A percentile compares a stretch with the other conserved stretches of the same genome.
These are phyloP conservation scores for Prinia subflava DNA, from an alignment of 2,113 vertebrate species.

Conservation along the genomic window DNA sequence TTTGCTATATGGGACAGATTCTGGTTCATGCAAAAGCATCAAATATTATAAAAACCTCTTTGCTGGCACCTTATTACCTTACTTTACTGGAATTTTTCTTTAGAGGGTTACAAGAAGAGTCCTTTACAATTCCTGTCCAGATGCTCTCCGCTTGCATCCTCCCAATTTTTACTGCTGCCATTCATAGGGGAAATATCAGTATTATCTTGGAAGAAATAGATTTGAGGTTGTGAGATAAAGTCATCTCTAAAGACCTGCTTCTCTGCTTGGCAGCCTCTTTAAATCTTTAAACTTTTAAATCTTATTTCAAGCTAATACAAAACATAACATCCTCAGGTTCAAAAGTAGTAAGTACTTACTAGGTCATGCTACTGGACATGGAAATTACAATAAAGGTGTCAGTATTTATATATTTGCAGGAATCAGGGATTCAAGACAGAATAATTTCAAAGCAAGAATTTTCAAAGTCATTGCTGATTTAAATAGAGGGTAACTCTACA, in stretches of 20 bases:
- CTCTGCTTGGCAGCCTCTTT: neutral
- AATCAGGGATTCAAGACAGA: neutral
- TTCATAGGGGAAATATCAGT: neutral
- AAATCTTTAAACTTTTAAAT: neutral
- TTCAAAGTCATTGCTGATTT: neutral
- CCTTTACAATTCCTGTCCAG: neutral
- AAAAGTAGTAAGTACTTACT: neutral
- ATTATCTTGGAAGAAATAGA: neutral
- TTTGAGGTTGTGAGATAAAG: neutral
- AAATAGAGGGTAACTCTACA: neutral
- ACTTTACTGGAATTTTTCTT: neutral
- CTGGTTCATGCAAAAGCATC: neutral
- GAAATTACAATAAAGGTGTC: neutral
- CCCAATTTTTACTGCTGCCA: neutral
- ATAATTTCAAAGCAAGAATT: neutral
- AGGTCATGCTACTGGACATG: neutral
- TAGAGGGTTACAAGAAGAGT: neutral
- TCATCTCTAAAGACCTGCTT: neutral
- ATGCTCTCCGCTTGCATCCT: neutral
- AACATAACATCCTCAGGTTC: neutral
- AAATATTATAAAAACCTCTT: neutral
- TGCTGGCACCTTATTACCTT: neutral
- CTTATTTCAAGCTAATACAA: neutral
- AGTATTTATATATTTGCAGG: neutral
- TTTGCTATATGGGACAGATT: neutral